phyloP scores from a whole-genome alignment of 2,797 vertebrate genomes.

The Jordanella pulchra region DNA sequence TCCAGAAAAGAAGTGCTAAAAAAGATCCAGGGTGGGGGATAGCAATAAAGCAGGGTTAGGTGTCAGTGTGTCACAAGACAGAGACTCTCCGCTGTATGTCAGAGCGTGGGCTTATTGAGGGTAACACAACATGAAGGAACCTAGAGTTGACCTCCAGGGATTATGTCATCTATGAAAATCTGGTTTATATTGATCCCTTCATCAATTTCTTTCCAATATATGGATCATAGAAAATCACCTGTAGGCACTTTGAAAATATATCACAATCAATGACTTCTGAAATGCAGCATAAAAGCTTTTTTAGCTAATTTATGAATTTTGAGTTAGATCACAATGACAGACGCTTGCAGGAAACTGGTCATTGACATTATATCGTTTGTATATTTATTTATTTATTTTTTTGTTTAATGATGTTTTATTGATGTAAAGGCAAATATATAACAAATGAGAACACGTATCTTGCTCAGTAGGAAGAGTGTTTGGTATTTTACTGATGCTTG shows the following conservation, averaged over 20 bases:
- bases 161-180: constrained; percentile 11
- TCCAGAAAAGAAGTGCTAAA: constrained; percentile 43
- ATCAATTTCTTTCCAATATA: neutral
- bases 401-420: constrained; percentile 12
- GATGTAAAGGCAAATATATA: neutral
- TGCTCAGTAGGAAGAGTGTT: constrained; percentile 29
- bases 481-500: constrained; percentile 45
- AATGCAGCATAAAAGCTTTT: neutral
- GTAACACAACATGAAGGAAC: constrained; percentile 23
- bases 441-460: neutral
- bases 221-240: neutral
- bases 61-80: constrained; percentile 31
- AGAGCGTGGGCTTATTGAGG: constrained; percentile 7
- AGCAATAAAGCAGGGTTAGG: constrained; percentile 23
- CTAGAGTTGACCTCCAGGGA: constrained; percentile 29
- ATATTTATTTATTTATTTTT: too few species aligned
- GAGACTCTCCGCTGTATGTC: constrained; percentile 30
- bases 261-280: neutral
- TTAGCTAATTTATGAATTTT: constrained; percentile 2
- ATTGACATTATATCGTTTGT: neutral
- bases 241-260: neutral
- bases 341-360: constrained; percentile 9
- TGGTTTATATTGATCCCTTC: neutral
- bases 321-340: neutral
- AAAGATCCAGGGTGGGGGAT: constrained; percentile 32